Evolutionary conservation across 1,140 invertebrate species (phyloP), one percentile per base, ranked within the genome.

Genomic region (Theocolax elegans): DNA sequence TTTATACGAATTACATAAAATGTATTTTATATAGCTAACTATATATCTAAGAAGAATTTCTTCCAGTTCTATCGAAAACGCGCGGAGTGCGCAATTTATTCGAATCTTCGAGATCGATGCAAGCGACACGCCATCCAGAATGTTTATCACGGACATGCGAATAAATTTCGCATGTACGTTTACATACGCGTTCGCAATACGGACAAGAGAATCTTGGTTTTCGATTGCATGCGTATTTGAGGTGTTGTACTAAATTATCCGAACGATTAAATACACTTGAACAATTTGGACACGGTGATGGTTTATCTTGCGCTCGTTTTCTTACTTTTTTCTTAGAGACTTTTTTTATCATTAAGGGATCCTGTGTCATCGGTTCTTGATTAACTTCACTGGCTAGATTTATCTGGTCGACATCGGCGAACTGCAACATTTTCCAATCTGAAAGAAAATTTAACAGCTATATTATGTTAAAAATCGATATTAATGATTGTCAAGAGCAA

Each of bases 231-330:
- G 72, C 85, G 75, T 77, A 85, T 23, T 76, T 80, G 73, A 87
- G 64, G 74, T 88, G 87, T 15, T 86, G 78, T 6, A 81, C 82
- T 71, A 88, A 81, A 65, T 87, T 86, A 58, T 88, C 87, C 72
- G 86, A 87, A 63, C 87, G 81, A n/a, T 86, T 81, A 67, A 87
- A 88, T 53, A 83, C 78, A 23, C 81, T 84, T 1, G 79, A 75
- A 77, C 88, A 89, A 67, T 89, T 82, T 46, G 87, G 83, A 77
- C 89, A 90, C 17, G 85, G 86, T 72, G 89, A 91, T 6, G 19
- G 2, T 27, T 40, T 87, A 9, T 3, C 0, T 13, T 44, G 0
- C 38, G 21, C 4, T 17, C 13, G 40, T 42, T n/a, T 25, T 59
- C 38, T 59, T 59, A 8, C 48, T 48, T 46, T 48, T 62, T 23